These are phyloP conservation scores for Strigamia crassipes DNA, from an alignment of 2,888 invertebrate species.

Conservation along the genomic window DNA sequence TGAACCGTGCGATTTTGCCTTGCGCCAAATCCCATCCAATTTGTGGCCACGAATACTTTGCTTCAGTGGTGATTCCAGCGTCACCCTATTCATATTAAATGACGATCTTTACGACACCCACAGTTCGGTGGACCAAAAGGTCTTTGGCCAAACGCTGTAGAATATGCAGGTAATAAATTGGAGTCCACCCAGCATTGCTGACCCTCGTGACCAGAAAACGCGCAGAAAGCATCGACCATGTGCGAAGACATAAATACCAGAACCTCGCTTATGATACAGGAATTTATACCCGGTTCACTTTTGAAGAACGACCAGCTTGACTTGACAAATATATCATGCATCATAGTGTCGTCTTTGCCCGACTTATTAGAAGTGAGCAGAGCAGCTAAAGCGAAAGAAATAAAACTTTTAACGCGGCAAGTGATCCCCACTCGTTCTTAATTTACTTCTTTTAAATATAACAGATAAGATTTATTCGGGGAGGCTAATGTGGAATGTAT, in stretches of 20 bases:
- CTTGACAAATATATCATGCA: constrained; percentile 4
- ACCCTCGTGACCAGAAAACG: constrained; percentile 36
- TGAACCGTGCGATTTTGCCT: background rate
- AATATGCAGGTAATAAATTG: constrained; percentile 39
- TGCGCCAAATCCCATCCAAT: constrained; percentile 37
- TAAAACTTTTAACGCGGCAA: background rate
- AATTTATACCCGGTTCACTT: constrained; percentile 22
- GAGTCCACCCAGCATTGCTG: constrained; percentile 34
- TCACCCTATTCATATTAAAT: constrained; percentile 29
- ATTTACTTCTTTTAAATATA: background rate
- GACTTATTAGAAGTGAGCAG: constrained; percentile 6
- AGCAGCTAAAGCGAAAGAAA: background rate
- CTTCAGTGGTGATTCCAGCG: constrained; percentile 24
- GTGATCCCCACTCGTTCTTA: background rate
- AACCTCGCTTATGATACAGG: constrained; percentile 24
- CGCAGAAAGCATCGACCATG: constrained; percentile 36
- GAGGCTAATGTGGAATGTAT: background rate
- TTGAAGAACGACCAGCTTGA: constrained; percentile 31
- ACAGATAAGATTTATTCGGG: background rate
- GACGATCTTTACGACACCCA: constrained; percentile 31
- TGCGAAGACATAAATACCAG: constrained; percentile 27
- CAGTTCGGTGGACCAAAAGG: constrained; percentile 25
- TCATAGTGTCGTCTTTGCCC: constrained; percentile 33
- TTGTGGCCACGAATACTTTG: constrained; percentile 35
- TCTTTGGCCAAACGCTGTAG: constrained; percentile 1